phyloP scores from a whole-genome alignment of 2,797 vertebrate genomes.

The Sebastolobus alascanus region DNA sequence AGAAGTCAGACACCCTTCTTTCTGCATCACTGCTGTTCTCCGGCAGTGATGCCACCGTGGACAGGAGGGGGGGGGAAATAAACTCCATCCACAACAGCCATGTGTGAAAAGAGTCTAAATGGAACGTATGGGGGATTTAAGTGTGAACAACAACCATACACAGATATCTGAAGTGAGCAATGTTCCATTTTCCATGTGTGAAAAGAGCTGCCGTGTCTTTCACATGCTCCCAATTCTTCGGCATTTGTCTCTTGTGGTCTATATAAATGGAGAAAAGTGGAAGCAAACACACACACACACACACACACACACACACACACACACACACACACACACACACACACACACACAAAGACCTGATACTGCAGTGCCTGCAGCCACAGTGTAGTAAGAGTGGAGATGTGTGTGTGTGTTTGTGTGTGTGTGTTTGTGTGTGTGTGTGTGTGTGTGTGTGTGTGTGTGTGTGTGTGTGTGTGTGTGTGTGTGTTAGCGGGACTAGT shows the following conservation, averaged over 20 bases:
- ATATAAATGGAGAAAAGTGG: slow-evolving; percentile 68
- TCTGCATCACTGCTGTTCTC: slow-evolving; percentile 4
- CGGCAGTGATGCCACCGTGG: neutral
- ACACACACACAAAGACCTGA: slow-evolving; percentile 38
- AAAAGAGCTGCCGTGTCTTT: slow-evolving; percentile 55
- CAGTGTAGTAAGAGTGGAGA: slow-evolving; percentile 38
- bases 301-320: slow-evolving; percentile 27
- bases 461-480: slow-evolving; percentile 44
- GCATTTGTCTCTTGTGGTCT: slow-evolving; percentile 69
- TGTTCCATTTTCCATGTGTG: slow-evolving; percentile 51
- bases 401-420: slow-evolving; percentile 20
- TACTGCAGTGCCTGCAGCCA: slow-evolving; percentile 64
- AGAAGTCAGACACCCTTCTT: slow-evolving; percentile 11
- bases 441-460: slow-evolving; percentile 59
- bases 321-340: slow-evolving; percentile 24
- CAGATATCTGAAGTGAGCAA: slow-evolving; percentile 46
- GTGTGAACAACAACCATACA: slow-evolving; percentile 43
- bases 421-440: slow-evolving; percentile 26
- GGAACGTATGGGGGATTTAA: slow-evolving; percentile 16
- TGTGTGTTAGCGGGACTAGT: slow-evolving; percentile 70
- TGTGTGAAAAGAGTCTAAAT: slow-evolving; percentile 34
- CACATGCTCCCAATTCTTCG: slow-evolving; percentile 66
- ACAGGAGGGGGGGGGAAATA: neutral
- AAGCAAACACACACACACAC: slow-evolving; percentile 36
- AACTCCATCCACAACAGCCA: slow-evolving; percentile 13